Conservation (phyloP, 2,113 vertebrate species). For the Emydocephalus ijimae region DNA sequence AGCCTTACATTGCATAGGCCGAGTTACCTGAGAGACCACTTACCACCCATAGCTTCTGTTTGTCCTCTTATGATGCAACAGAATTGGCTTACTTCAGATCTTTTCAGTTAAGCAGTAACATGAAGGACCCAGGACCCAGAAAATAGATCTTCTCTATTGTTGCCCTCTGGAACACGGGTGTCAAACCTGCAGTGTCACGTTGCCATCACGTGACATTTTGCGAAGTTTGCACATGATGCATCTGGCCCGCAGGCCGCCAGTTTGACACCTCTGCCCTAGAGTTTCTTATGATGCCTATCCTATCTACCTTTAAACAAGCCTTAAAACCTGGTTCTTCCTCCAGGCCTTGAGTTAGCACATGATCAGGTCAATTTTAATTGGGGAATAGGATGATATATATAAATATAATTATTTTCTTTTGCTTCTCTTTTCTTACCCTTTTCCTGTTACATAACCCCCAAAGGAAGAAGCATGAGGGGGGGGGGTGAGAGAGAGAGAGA, state of each 20-base stretch:
- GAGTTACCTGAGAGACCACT: not conserved
- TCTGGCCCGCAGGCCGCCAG: too few species aligned
- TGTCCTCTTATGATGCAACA: not conserved
- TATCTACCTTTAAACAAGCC: not conserved
- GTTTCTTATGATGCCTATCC: not conserved
- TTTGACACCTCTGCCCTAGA: not conserved
- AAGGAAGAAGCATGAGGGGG: not conserved
- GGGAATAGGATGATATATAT: not conserved
- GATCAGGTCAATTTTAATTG: not conserved
- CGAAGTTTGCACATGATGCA: too few species aligned
- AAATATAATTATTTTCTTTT: not conserved
- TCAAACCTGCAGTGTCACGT: fast-evolving
- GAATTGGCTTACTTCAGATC: not conserved
- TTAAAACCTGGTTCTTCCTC: not conserved
- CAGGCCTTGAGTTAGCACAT: not conserved
- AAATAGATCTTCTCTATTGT: not conserved
- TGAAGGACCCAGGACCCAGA: not conserved
- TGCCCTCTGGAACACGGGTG: not conserved
- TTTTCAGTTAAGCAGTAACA: not conserved
- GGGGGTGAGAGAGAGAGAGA: too few species aligned
- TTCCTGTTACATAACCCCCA: not conserved
- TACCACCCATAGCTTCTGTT: not conserved
- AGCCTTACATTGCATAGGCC: not conserved
- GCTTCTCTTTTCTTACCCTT: not conserved
- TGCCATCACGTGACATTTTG: too few species aligned